Base-by-base conservation (phyloP, 2,888 invertebrate genomes). In the Ischnus inquisitorius region DNA sequence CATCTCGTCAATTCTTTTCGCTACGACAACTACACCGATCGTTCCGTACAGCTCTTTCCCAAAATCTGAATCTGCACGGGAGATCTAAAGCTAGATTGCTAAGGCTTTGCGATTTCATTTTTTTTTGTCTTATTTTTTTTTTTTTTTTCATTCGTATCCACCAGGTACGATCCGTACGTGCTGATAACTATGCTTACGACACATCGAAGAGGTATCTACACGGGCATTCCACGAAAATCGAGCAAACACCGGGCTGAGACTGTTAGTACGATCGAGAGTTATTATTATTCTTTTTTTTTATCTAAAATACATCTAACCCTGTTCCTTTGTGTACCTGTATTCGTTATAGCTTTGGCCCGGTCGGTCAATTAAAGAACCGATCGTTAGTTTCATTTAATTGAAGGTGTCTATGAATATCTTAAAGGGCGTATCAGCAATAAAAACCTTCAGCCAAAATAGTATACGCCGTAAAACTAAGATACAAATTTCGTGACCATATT, bases 81-180 rank as follows among this genome's bases (percentile, higher is more conserved):
- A 83, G 76, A 79, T 83, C 75, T 83, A 83, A 80, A 79, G 76
- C 83, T 83, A 72, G 19, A 77, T 80, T 79, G 39, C 75, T 83
- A 72, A 79, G 79, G 77, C 77, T 68, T 77, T 81, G 77, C 72
- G 62, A 74, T 74, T 83, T 72, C 16, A 19, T 60, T 60, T 25
- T 41, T 41, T 60, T 54, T 60, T 74, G 62, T 62, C 54, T 48
- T 57, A 22, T 67, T 48, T 46, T 41, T 25, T 19, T 34, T 25
- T 76, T 25, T 57, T 64, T 43, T 48, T 51, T 57, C 43, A 48
- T 57, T 72, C 22, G 43, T 65, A 80, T 83, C 83, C 85, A 77
- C 85, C 77, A 75, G 64, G 81, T 87, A 85, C 88, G 88, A 88
- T 87, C 88, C 86, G 86, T 88, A 84, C 85, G 86, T 82, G 86